phyloP scores from a whole-genome alignment of 2,113 vertebrate species.

The Python bivittatus region DNA sequence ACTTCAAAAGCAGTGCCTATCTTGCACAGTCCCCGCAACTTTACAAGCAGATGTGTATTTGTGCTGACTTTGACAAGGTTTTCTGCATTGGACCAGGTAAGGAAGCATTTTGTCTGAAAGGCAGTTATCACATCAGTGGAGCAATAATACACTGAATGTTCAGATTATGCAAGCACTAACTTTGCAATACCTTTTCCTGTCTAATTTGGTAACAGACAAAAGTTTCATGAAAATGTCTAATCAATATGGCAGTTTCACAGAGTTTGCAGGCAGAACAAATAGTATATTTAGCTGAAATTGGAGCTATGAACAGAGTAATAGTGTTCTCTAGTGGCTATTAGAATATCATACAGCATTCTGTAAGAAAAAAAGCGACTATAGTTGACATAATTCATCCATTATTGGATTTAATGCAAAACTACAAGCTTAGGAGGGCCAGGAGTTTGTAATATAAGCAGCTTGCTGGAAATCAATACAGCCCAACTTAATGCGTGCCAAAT shows the following conservation, averaged over 20 bases:
- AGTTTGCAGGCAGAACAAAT: slow-evolving; percentile 40
- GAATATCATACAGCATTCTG: not conserved
- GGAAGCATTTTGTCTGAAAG: slow-evolving; percentile 18
- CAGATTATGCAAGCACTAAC: not conserved
- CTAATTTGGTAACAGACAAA: slow-evolving; percentile 43
- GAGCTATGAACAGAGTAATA: not conserved
- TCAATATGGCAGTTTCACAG: slow-evolving; percentile 7
- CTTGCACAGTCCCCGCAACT: slow-evolving; percentile 98
- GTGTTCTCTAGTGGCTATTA: slow-evolving; percentile 11
- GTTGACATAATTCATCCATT: not conserved
- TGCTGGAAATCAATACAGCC: not conserved
- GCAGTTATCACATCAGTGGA: slow-evolving; percentile 15
- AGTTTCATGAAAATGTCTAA: not conserved
- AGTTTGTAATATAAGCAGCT: not conserved
- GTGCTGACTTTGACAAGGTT: slow-evolving; percentile 98
- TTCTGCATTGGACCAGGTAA: slow-evolving; percentile 98
- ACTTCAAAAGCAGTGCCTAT: slow-evolving; percentile 98
- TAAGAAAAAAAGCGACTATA: not conserved
- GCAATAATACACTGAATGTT: slow-evolving; percentile 34
- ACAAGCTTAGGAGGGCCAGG: slow-evolving; percentile 1
- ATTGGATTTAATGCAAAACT: not conserved
- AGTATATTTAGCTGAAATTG: slow-evolving; percentile 2
- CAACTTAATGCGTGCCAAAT: not conserved
- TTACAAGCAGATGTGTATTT: slow-evolving; percentile 99
- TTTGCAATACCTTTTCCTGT: slow-evolving; percentile 48